Evolutionary conservation across 2,113 vertebrate species (phyloP), one percentile per base, ranked within the genome.

Genomic region (Halichoeres trimaculatus): DNA sequence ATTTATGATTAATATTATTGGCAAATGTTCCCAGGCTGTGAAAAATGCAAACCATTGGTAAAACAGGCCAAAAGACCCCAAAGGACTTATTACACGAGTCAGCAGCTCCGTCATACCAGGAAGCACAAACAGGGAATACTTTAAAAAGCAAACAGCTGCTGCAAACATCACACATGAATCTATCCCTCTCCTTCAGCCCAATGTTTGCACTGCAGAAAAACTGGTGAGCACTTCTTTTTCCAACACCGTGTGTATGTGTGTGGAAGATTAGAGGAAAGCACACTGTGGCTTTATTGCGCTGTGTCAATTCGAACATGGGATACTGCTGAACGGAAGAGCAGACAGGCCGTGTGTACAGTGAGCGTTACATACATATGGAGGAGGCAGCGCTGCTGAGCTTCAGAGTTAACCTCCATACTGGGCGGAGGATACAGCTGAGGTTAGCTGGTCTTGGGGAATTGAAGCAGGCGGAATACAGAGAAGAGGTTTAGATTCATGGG

Each of bases 11-110:
- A 60, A 51, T 52, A 76, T 84, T 81, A 86, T 81, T 83, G 81
- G 71, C 62, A 75, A 85, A 81, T 65, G 60, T 74, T 85, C 61
- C 61, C 36, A 61, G 68, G 67, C 78, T 80, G 76, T 86, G 88
- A 84, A 88, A 89, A 86, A 83, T 85, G 78, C 81, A 86, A 72
- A 68, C 55, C 69, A 13, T 10, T 79, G 76, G 47, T 81, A 74
- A 85, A 83, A 85, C 66, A 50, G 74, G 40, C 70, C 57, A 35
- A 84, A 69, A 85, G 68, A 85, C 38, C 83, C 64, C 79, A 85
- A 80, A 90, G 72, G 84, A 84, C 77, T 80, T 87, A 85, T 89
- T 88, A 84, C 85, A 85, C 36, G 70, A 90, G 62, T 89, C 85
- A 76, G 80, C 60, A n/a, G 72, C 76, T 85, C 56, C 51, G 81